A percentile compares a stretch with the other conserved stretches of the same genome.
Conservation (phyloP, 2,113 vertebrate genomes). For the Brienomyrus brachyistius region DNA sequence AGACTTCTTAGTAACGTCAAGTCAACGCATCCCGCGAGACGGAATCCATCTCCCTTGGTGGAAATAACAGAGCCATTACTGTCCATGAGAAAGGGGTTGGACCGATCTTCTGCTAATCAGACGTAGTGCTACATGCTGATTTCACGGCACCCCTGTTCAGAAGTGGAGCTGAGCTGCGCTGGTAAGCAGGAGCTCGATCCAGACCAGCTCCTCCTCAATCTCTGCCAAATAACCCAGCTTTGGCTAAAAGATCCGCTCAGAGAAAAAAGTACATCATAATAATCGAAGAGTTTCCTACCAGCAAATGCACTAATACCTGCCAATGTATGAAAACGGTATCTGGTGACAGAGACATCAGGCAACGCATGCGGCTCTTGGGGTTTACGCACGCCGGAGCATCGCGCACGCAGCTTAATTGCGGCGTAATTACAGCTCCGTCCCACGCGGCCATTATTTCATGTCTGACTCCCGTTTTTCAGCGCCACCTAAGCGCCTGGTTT, state of each 20-base stretch:
- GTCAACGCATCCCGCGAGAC: neutral
- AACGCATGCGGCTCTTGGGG: neutral
- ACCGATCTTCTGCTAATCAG: neutral
- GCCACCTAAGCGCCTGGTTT: neutral
- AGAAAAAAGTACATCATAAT: neutral
- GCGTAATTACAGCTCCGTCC: neutral
- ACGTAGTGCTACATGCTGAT: neutral
- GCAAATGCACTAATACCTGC: neutral
- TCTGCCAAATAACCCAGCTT: conserved; percentile 10
- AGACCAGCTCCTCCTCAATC: conserved; percentile 30
- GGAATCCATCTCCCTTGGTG: neutral
- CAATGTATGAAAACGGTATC: neutral
- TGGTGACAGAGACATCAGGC: neutral
- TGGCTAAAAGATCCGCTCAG: conserved; percentile 5
- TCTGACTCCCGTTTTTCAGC: neutral
- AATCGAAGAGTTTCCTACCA: neutral
- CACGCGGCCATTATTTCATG: neutral
- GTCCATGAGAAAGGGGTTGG: neutral
- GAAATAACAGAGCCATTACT: neutral
- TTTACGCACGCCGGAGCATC: neutral
- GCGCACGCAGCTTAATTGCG: neutral
- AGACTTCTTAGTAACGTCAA: neutral
- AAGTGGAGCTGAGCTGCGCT: conserved; percentile 31
- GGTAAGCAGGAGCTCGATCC: conserved; percentile 30
- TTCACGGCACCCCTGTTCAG: conserved; percentile 22